Base-by-base conservation (phyloP, 1,140 invertebrate genomes). In the Phocides pigmalion region DNA sequence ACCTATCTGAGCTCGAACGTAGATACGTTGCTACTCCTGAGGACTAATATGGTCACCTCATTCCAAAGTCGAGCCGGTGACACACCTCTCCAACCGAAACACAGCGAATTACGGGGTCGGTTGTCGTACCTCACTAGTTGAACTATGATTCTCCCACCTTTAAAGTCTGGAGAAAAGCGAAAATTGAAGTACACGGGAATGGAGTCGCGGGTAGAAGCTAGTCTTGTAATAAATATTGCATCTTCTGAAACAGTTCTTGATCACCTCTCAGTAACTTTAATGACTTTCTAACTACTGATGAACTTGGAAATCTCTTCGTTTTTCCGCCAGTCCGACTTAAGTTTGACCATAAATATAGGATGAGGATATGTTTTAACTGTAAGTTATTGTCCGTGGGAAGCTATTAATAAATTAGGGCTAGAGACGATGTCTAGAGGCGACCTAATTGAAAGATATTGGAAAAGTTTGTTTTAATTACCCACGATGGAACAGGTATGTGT, bases 191-290 rank as follows among this genome's bases (percentile, higher is more conserved):
- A n/a, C n/a, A n/a, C n/a, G n/a, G n/a, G n/a, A n/a, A n/a, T n/a
- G n/a, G n/a, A n/a, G n/a, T n/a, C n/a, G n/a, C n/a, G n/a, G n/a
- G n/a, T n/a, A n/a, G n/a, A n/a, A n/a, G n/a, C n/a, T n/a, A n/a
- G n/a, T n/a, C n/a, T n/a, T 35, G 25, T 14, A 19, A 35, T 59
- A 59, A 59, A 59, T 59, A n/a, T 32, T 59, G 56, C 56, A 46
- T 47, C 56, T 12, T 37, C 56, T 37, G 46, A 58, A 59, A 32
- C 35, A 59, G 25, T 35, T 47, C 15, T 20, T 3, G 16, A 37
- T 46, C 42, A n/a, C 16, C 56, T 32, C 44, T 59, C 2, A 20
- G 12, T 6, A 47, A 59, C 42, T 59, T 47, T 19, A 59, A 59
- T 59, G 41, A 47, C 56, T 59, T 47, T 16, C 15, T 19, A 58